These are phyloP conservation scores for Dioctria rufipes DNA, from an alignment of 2,888 invertebrate species.

Conservation along the genomic window DNA sequence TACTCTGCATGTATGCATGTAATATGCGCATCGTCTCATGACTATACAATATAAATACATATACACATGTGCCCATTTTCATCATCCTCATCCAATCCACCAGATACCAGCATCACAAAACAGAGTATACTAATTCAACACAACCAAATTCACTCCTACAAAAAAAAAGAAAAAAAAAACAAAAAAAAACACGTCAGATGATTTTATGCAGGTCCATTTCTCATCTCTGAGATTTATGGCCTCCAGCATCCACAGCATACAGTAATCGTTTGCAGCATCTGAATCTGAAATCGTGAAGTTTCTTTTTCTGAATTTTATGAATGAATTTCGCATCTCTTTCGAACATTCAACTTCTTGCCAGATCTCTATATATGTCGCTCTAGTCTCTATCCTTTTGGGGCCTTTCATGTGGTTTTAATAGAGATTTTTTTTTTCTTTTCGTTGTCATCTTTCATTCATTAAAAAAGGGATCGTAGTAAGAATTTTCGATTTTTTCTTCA, in stretches of 20 bases:
- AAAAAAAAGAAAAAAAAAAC: background rate
- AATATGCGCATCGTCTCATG: background rate
- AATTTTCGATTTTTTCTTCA: conserved; percentile 19
- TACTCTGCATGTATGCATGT: background rate
- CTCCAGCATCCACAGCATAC: conserved; percentile 33
- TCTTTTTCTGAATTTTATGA: conserved; percentile 43
- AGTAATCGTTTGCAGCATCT: background rate
- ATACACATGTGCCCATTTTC: background rate
- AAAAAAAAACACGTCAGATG: conserved; percentile 27
- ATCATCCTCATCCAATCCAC: no score
- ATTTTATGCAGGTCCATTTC: conserved; percentile 47
- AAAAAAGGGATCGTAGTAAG: conserved; percentile 45
- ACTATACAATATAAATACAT: background rate
- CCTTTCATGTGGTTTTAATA: conserved; percentile 31
- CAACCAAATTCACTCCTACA: background rate
- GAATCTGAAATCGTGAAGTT: background rate
- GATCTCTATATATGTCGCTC: background rate
- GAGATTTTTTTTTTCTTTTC: conserved; percentile 15
- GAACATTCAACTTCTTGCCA: background rate
- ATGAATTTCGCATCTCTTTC: conserved; percentile 42
- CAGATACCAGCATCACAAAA: background rate
- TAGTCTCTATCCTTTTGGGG: conserved; percentile 17
- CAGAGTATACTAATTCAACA: no score
- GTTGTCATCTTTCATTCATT: conserved; percentile 10
- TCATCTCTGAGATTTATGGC: conserved; percentile 50